Evolutionary conservation across 2,888 invertebrate genomes (phyloP).

Genomic region (Nematopogon swammerdamellus): DNA sequence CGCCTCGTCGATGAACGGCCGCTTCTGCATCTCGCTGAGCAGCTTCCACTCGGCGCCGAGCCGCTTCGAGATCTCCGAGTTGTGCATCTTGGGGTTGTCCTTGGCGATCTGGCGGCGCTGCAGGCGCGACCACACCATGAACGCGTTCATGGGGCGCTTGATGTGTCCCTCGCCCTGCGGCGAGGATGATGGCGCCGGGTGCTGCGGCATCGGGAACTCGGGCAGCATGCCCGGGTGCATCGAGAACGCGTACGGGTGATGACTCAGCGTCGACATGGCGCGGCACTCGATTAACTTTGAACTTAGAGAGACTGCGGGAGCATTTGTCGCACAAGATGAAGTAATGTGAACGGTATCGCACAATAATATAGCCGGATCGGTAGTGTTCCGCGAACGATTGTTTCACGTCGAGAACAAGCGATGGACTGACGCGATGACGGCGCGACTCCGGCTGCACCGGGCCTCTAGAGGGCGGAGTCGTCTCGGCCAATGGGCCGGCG

Average conservation of each 20-base stretch:
- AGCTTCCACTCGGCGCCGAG: conserved; percentile 93
- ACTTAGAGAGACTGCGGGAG: conserved; percentile 22
- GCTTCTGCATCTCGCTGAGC: conserved; percentile 79
- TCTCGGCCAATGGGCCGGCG: neutral
- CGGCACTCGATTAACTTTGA: conserved; percentile 16
- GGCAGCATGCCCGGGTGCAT: conserved; percentile 50
- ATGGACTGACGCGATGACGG: conserved; percentile 35
- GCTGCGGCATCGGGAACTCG: conserved; percentile 38
- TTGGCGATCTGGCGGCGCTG: conserved; percentile 90
- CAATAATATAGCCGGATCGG: conserved; percentile 20
- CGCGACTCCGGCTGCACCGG: conserved; percentile 27
- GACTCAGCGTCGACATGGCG: conserved; percentile 46
- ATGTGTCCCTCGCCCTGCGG: conserved; percentile 73
- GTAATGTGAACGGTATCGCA: conserved; percentile 30
- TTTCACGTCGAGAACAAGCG: conserved; percentile 48
- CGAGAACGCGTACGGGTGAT: conserved; percentile 52
- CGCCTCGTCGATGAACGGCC: conserved; percentile 94
- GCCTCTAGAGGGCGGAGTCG: conserved; percentile 23
- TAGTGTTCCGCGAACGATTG: conserved; percentile 26
- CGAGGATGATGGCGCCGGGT: conserved; percentile 43
- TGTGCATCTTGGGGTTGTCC: conserved; percentile 93
- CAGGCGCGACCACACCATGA: conserved; percentile 95
- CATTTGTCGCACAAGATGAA: conserved; percentile 26
- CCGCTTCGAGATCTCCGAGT: conserved; percentile 86
- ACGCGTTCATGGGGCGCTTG: conserved; percentile 97